A percentile compares a stretch with the other conserved stretches of the same genome.
phyloP scores from a whole-genome alignment of 2,888 invertebrate genomes.

The Schizaphis graminum region DNA sequence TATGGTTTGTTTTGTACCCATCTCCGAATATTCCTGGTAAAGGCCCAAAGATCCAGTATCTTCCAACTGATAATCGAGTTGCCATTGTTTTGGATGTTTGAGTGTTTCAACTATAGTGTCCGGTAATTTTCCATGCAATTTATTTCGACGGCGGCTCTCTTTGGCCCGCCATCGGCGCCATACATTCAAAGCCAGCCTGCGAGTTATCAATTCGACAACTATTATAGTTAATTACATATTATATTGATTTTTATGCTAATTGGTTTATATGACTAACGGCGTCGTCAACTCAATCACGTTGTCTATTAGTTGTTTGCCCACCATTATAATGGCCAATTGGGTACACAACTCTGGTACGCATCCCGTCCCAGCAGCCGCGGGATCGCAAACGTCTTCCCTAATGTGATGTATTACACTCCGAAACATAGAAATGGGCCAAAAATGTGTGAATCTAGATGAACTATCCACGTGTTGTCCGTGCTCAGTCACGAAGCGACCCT shows the following conservation, averaged over 20 bases:
- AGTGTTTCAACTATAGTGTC: constrained; percentile 70
- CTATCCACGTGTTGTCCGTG: neutral
- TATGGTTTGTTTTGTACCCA: constrained; percentile 79
- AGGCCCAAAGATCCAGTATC: constrained; percentile 90
- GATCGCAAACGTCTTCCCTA: constrained; percentile 90
- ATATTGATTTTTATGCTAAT: neutral
- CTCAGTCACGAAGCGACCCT: constrained; percentile 76
- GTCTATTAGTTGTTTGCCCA: constrained; percentile 94
- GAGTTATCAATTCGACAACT: constrained; percentile 17
- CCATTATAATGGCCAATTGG: constrained; percentile 93
- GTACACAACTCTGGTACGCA: constrained; percentile 93
- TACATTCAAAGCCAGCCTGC: constrained; percentile 89
- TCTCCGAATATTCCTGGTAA: constrained; percentile 97
- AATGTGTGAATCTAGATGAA: neutral
- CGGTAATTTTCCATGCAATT: constrained; percentile 6
- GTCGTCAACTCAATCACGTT: constrained; percentile 91
- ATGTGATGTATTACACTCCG: constrained; percentile 80
- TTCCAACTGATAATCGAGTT: constrained; percentile 92
- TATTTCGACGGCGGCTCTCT: constrained; percentile 70
- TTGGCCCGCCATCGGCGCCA: constrained; percentile 86
- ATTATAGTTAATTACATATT: neutral
- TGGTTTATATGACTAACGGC: constrained; percentile 77
- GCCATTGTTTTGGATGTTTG: constrained; percentile 85
- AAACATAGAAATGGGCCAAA: constrained; percentile 46
- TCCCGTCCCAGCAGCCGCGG: constrained; percentile 77